Base-by-base conservation (phyloP, 2,797 vertebrate species). In the Alauda arvensis region DNA sequence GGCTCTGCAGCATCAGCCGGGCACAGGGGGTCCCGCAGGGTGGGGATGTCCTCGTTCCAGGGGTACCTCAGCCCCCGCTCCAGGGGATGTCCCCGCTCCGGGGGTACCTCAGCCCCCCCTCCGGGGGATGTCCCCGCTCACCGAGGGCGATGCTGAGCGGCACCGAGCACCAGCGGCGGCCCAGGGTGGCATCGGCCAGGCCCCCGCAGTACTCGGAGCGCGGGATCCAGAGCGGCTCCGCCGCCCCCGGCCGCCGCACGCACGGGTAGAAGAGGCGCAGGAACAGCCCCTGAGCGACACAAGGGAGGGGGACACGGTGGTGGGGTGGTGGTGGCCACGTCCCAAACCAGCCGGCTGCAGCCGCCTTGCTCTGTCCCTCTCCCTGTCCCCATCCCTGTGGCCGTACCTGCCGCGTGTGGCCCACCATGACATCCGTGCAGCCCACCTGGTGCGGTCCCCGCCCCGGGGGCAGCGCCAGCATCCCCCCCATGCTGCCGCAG, bases 211-310 rank as follows among this genome's bases (percentile, higher is more conserved):
- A 97, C 71, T 97, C 95, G 3, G 88, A 84, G 55, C 93, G 95
- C 0, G 97, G 97, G 48, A 97, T 95, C 97, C 97, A 97, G 66
- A 89, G 80, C 5, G 96, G 96, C 68, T 45, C 76, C 57, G 93
- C 29, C 0, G 12, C 6, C 18, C 84, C 87, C 3, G 49, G 59
- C 48, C 10, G 75, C 5, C 89, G 40, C 82, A 88, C 18, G 69
- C 95, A 96, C 26, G 97, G 97, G 89, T 97, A 97, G 91, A 96
- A 97, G 18, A 97, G 94, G 31, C 97, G 95, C 20, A 97, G 91
- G 88, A 97, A 96, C 61, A 96, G 95, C 17, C 97, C 97, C 97
- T 97, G 88, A 9, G 39, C 77, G 39, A 62, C 39, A 78, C 42
- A 71, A 59, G 69, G 24, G 16, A 19, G 6, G 9, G 40, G 61